phyloP scores from a whole-genome alignment of 2,797 vertebrate species.

The Parotocinclus haroldoi region DNA sequence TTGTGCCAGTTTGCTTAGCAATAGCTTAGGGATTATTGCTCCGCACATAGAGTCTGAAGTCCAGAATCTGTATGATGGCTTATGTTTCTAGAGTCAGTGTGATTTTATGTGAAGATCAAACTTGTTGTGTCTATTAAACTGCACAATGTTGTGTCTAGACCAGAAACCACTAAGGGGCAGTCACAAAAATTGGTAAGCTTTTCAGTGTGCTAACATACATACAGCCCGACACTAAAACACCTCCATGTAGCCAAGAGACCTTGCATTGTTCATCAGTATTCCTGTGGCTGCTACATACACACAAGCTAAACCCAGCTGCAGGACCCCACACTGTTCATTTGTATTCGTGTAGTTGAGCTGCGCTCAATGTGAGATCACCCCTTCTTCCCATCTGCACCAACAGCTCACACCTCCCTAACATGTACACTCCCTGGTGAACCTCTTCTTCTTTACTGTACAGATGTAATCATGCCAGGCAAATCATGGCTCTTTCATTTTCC shows the following conservation, averaged over 20 bases:
- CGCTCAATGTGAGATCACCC: constrained; percentile 20
- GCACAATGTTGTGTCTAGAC: not conserved
- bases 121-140: too few relatives aligned
- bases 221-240: not conserved
- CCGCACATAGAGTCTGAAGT: not conserved
- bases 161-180: constrained; percentile 8
- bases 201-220: constrained; percentile 20
- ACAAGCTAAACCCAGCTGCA: constrained; percentile 25
- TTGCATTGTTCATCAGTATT: constrained; percentile 48
- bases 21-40: not conserved
- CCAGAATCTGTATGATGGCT: not conserved
- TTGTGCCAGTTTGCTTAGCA: not conserved
- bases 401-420: constrained; percentile 33
- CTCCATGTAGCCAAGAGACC: constrained; percentile 28
- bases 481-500: constrained; percentile 27
- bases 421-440: constrained; percentile 28
- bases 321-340: constrained; percentile 43
- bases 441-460: constrained; percentile 33
- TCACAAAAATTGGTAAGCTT: constrained; percentile 1
- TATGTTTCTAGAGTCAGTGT: too few relatives aligned
- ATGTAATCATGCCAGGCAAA: constrained; percentile 42
- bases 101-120: too few relatives aligned
- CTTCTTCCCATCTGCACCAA: constrained; percentile 27
- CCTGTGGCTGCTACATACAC: constrained; percentile 18
- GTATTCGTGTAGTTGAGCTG: constrained; percentile 42